phyloP scores from a whole-genome alignment of 2,888 invertebrate species.

The Cantharis flavilabris region DNA sequence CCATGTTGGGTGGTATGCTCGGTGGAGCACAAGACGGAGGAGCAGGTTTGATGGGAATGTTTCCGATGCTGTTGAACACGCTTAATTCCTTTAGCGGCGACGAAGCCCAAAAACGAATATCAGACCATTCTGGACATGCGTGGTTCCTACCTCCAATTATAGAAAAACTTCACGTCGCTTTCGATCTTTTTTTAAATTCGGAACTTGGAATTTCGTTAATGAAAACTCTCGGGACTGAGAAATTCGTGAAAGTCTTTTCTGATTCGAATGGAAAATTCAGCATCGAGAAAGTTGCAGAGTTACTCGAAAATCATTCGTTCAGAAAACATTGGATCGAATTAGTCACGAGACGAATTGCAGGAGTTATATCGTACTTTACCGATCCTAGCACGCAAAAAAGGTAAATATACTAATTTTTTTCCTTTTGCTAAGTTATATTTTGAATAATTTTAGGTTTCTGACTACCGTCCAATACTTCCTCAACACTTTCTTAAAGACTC shows the following conservation, averaged over 20 bases:
- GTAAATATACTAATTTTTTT: constrained; percentile 54
- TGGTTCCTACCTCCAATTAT: constrained; percentile 73
- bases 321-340: constrained; percentile 80
- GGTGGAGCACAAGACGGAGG: constrained; percentile 13
- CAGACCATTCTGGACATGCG: constrained; percentile 71
- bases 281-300: constrained; percentile 73
- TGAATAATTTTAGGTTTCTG: constrained; percentile 64
- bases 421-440: background rate
- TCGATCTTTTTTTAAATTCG: constrained; percentile 80
- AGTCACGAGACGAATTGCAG: constrained; percentile 74
- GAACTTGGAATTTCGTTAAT: constrained; percentile 76
- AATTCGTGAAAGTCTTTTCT: constrained; percentile 69
- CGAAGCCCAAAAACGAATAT: constrained; percentile 64
- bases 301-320: constrained; percentile 79
- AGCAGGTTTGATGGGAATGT: constrained; percentile 54
- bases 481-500: constrained; percentile 75
- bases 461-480: constrained; percentile 70
- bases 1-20: constrained; percentile 22
- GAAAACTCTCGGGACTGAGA: constrained; percentile 73
- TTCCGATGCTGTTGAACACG: constrained; percentile 72
- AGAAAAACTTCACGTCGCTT: constrained; percentile 72
- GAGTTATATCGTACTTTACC: constrained; percentile 73
- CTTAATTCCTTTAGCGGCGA: constrained; percentile 65
- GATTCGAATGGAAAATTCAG: constrained; percentile 72
- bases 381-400: constrained; percentile 77